Evolutionary conservation across 2,797 vertebrate genomes (phyloP).

Genomic region (Sebastiscus albofasciatus): DNA sequence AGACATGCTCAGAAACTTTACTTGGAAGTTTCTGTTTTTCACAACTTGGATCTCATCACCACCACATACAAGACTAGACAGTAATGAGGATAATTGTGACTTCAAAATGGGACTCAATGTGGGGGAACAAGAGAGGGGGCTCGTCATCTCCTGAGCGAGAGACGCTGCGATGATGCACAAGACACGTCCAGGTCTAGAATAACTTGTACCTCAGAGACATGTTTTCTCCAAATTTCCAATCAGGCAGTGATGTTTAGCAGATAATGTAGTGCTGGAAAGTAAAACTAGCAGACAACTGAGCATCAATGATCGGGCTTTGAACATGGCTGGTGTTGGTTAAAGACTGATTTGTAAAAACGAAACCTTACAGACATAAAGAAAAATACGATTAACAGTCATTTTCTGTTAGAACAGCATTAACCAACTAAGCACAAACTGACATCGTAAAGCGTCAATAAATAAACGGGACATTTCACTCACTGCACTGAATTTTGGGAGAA

Average conservation of each 20-base stretch:
- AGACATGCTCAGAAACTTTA: slow-evolving; percentile 38
- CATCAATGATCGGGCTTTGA: slow-evolving; percentile 17
- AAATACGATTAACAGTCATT: slow-evolving; percentile 68
- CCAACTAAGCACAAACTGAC: slow-evolving; percentile 48
- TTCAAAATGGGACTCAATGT: slow-evolving; percentile 18
- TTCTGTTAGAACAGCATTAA: slow-evolving; percentile 46
- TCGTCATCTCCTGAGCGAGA: slow-evolving; percentile 33
- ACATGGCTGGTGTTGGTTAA: slow-evolving; percentile 40
- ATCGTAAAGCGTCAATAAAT: slow-evolving; percentile 61
- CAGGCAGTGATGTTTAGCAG: slow-evolving; percentile 34
- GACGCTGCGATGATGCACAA: slow-evolving; percentile 34
- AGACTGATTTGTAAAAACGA: slow-evolving; percentile 40
- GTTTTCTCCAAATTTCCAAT: background rate
- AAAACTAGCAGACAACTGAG: slow-evolving; percentile 17
- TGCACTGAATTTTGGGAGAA: slow-evolving; percentile 67
- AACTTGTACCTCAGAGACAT: slow-evolving; percentile 12
- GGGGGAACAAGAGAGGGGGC: slow-evolving; percentile 25
- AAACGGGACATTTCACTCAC: slow-evolving; percentile 62
- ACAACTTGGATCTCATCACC: background rate
- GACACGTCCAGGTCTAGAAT: slow-evolving; percentile 24
- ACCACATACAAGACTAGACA: slow-evolving; percentile 1
- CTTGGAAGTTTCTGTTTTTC: slow-evolving; percentile 20
- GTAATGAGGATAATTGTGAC: slow-evolving; percentile 7
- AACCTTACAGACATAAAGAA: slow-evolving; percentile 40
- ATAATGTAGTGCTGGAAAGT: slow-evolving; percentile 1